Evolutionary conservation across 2,888 invertebrate genomes (phyloP).

Genomic region (Dioctria rufipes): DNA sequence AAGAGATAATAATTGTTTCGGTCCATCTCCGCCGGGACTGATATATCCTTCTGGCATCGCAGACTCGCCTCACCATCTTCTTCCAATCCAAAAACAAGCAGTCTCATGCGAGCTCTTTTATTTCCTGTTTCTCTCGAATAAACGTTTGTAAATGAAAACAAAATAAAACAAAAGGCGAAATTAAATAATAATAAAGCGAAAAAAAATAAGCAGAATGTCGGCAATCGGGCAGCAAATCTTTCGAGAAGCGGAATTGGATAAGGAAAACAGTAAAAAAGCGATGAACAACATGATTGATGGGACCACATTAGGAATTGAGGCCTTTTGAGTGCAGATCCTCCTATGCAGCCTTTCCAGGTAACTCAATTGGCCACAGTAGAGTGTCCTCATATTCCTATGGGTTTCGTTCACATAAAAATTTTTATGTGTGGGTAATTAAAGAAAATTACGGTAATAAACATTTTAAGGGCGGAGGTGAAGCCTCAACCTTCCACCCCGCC

Average conservation of each 20-base stretch:
- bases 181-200: slow-evolving; percentile 48
- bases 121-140: slow-evolving; percentile 41
- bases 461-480: slow-evolving; percentile 46
- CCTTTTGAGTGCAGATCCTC: slow-evolving; percentile 18
- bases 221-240: slow-evolving; percentile 45
- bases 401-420: slow-evolving; percentile 38
- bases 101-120: slow-evolving; percentile 23
- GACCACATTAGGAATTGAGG: slow-evolving; percentile 46
- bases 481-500: slow-evolving; percentile 16
- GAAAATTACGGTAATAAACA: slow-evolving; percentile 53
- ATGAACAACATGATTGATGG: slow-evolving; percentile 51
- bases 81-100: slow-evolving; percentile 42
- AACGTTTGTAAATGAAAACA: slow-evolving; percentile 14
- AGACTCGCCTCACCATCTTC: slow-evolving; percentile 45
- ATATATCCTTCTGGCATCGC: slow-evolving; percentile 41
- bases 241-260: slow-evolving; percentile 10
- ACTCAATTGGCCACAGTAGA: slow-evolving; percentile 33
- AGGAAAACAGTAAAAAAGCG: slow-evolving; percentile 40
- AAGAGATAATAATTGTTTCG: slow-evolving; percentile 50
- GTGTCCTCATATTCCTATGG: slow-evolving; percentile 29
- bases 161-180: slow-evolving; percentile 17
- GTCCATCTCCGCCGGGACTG: slow-evolving; percentile 47
- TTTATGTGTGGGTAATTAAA: slow-evolving; percentile 53
- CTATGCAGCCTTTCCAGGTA: slow-evolving; percentile 39
- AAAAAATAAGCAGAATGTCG: not conserved